These are phyloP conservation scores for Odontesthes bonariensis DNA, from an alignment of 2,113 vertebrate species.

Conservation along the genomic window DNA sequence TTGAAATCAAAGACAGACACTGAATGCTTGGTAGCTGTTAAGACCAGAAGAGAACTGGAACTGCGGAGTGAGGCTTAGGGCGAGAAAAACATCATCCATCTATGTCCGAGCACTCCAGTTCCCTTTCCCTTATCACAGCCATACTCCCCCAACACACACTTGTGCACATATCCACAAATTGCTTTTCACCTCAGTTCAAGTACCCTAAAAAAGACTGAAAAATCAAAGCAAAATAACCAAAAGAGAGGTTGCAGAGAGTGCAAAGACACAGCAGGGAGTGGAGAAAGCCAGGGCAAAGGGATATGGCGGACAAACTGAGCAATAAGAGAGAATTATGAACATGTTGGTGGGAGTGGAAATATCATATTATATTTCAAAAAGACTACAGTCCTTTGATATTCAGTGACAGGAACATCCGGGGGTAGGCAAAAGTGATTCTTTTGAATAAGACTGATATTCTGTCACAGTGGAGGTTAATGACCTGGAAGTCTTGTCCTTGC, in stretches of 20 bases:
- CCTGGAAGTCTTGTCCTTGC: constrained; percentile 72
- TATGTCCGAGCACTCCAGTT: constrained; percentile 68
- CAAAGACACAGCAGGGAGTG: constrained; percentile 61
- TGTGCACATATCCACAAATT: constrained; percentile 40
- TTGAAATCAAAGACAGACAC: not conserved
- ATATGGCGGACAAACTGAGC: constrained; percentile 57
- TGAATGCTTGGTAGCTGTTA: constrained; percentile 8
- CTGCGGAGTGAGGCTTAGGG: constrained; percentile 59
- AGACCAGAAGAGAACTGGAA: constrained; percentile 51
- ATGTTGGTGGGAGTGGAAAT: constrained; percentile 69
- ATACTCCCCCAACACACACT: constrained; percentile 65
- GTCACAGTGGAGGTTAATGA: constrained; percentile 67
- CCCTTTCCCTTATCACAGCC: constrained; percentile 77
- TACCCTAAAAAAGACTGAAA: constrained; percentile 32
- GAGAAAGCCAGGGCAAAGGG: constrained; percentile 36
- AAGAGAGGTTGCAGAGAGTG: constrained; percentile 68
- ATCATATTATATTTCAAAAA: constrained; percentile 69
- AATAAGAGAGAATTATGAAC: constrained; percentile 78
- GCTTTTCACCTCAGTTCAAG: constrained; percentile 62
- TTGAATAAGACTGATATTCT: constrained; percentile 59
- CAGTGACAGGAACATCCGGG: constrained; percentile 75
- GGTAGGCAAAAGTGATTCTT: constrained; percentile 46
- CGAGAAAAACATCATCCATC: constrained; percentile 80
- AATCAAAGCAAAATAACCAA: constrained; percentile 62
- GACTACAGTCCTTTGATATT: constrained; percentile 70